Conservation (phyloP, 2,797 vertebrate species). For the Hydrolagus colliei region DNA sequence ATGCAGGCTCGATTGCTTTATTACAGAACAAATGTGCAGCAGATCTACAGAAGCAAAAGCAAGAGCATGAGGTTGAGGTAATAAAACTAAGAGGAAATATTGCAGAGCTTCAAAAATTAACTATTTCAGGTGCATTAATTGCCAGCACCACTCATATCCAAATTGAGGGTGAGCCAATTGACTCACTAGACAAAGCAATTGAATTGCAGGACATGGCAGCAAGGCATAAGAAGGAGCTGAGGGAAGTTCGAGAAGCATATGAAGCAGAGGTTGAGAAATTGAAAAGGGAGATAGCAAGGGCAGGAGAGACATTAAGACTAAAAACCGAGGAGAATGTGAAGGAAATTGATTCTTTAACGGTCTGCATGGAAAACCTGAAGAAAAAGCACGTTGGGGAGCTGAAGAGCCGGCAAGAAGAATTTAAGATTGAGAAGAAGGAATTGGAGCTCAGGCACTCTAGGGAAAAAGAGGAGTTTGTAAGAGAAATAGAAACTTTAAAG, state of each 20-base stretch:
- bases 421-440: slow-evolving; percentile 26
- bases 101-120: slow-evolving; percentile 34
- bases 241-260: slow-evolving; percentile 54
- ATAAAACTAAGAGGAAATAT: slow-evolving; percentile 44
- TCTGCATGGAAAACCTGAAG: slow-evolving; percentile 62
- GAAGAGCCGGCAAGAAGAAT: slow-evolving; percentile 25
- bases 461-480: slow-evolving; percentile 57
- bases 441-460: slow-evolving; percentile 48
- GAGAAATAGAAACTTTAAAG: slow-evolving; percentile 38
- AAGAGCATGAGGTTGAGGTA: slow-evolving; percentile 47
- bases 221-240: slow-evolving; percentile 56
- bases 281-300: slow-evolving; percentile 47
- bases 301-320: slow-evolving; percentile 50
- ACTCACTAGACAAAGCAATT: slow-evolving; percentile 52
- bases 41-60: slow-evolving; percentile 46
- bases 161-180: slow-evolving; percentile 52
- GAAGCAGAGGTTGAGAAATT: slow-evolving; percentile 54
- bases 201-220: slow-evolving; percentile 55
- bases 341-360: slow-evolving; percentile 56
- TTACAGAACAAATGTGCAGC: slow-evolving; percentile 46
- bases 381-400: slow-evolving; percentile 55
- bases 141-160: slow-evolving; percentile 44
- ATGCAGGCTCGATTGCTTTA: not conserved
- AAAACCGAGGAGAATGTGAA: slow-evolving; percentile 58
- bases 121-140: slow-evolving; percentile 34